Conservation (phyloP, 2,888 invertebrate species). For the Dynastes grantii region DNA sequence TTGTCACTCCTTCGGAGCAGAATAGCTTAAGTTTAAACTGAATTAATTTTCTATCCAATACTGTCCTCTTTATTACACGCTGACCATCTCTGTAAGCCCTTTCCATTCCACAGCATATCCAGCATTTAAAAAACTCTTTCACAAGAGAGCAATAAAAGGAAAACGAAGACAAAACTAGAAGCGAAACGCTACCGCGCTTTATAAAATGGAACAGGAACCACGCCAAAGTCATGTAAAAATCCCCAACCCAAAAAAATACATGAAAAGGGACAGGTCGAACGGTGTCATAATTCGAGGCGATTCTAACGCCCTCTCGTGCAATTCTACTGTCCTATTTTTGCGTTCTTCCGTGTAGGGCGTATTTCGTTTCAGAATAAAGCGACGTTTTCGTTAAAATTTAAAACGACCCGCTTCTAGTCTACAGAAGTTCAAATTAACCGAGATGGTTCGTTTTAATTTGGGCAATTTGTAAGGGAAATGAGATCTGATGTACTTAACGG, state of each 20-base stretch:
- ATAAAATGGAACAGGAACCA: not conserved
- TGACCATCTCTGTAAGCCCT: too few relatives aligned
- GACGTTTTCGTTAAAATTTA: conserved; percentile 12
- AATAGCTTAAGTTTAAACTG: too few relatives aligned
- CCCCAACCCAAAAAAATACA: conserved; percentile 19
- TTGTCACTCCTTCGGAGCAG: too few relatives aligned
- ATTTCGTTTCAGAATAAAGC: not conserved
- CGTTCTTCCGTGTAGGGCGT: not conserved
- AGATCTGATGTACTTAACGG: too few relatives aligned
- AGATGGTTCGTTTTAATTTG: too few relatives aligned
- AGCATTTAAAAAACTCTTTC: too few relatives aligned
- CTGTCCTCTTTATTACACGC: too few relatives aligned
- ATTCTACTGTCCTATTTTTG: not conserved
- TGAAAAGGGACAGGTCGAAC: not conserved
- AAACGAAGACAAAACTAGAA: not conserved
- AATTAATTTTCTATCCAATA: too few relatives aligned
- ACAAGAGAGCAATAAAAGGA: not conserved
- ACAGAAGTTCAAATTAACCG: too few relatives aligned
- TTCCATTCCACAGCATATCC: too few relatives aligned
- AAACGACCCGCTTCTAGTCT: not conserved
- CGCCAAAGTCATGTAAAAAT: conserved; percentile 36
- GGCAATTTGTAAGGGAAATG: too few relatives aligned
- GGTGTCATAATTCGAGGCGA: conserved; percentile 12
- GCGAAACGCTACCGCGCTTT: not conserved
- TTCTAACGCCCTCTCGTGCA: not conserved